phyloP scores from a whole-genome alignment of 2,113 vertebrate species.

The Platycercus adscitus region DNA sequence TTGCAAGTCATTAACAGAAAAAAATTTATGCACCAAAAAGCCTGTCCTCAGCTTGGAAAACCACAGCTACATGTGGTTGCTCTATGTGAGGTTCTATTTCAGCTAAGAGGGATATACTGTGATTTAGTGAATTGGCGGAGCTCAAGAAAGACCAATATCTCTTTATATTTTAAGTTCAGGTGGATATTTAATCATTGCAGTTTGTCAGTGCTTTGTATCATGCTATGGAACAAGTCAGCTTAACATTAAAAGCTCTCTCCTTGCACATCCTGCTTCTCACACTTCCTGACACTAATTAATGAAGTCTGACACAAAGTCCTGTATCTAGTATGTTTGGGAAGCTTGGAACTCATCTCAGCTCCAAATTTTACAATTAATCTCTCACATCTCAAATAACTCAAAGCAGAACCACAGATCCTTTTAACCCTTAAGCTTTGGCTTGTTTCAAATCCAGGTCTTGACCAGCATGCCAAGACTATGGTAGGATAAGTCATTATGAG shows the following conservation, averaged over 20 bases:
- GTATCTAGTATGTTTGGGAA: not conserved
- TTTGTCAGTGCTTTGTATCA: not conserved
- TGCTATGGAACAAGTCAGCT: not conserved
- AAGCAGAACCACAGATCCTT: not conserved
- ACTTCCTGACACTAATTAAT: not conserved
- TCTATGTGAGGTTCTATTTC: not conserved
- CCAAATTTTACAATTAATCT: not conserved
- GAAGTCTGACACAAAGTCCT: not conserved
- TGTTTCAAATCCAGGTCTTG: not conserved
- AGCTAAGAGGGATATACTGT: not conserved
- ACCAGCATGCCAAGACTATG: not conserved
- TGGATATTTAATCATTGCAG: not conserved
- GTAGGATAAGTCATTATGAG: not conserved
- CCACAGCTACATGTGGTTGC: not conserved
- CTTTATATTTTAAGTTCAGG: not conserved
- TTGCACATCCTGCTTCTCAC: not conserved
- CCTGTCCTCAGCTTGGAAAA: not conserved
- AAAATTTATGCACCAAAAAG: not conserved
- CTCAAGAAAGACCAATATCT: not conserved
- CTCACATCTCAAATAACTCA: not conserved
- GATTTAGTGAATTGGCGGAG: constrained; percentile 22
- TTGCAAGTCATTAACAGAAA: not conserved
- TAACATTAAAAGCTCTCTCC: not conserved
- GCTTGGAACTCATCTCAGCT: not conserved
- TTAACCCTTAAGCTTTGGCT: not conserved